These are phyloP conservation scores for Hirudinaria manillensis DNA, from an alignment of 2,888 invertebrate species.

Conservation along the genomic window DNA sequence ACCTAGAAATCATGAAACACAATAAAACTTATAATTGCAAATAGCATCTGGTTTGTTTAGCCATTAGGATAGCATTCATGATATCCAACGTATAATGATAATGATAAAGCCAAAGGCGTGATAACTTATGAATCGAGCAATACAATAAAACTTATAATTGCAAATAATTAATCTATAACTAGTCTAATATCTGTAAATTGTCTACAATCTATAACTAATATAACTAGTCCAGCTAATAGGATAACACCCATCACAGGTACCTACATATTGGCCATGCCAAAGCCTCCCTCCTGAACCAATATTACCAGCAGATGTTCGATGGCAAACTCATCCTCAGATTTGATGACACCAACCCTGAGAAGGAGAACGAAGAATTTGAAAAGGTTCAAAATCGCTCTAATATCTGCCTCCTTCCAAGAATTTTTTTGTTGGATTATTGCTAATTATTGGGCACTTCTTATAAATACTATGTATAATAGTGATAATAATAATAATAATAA, in stretches of 20 bases:
- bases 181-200: no score
- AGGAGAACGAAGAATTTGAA: slow-evolving; percentile 93
- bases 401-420: neutral
- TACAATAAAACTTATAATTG: no score
- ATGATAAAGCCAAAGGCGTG: no score
- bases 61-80: no score
- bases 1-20: no score
- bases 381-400: slow-evolving; percentile 61
- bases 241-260: slow-evolving; percentile 58
- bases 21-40: no score
- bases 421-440: neutral
- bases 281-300: slow-evolving; percentile 93
- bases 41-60: no score
- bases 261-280: slow-evolving; percentile 98
- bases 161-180: no score
- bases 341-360: slow-evolving; percentile 98
- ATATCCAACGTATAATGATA: no score
- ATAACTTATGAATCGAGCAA: neutral
- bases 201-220: no score
- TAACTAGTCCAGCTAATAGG: no score
- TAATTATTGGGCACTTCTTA: neutral
- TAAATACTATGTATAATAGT: slow-evolving; percentile 23
- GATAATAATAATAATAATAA: slow-evolving; percentile 26
- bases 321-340: slow-evolving; percentile 95
- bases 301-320: slow-evolving; percentile 74